Evolutionary conservation across 2,888 invertebrate species (phyloP).

Genomic region (Hybos culiciformis): DNA sequence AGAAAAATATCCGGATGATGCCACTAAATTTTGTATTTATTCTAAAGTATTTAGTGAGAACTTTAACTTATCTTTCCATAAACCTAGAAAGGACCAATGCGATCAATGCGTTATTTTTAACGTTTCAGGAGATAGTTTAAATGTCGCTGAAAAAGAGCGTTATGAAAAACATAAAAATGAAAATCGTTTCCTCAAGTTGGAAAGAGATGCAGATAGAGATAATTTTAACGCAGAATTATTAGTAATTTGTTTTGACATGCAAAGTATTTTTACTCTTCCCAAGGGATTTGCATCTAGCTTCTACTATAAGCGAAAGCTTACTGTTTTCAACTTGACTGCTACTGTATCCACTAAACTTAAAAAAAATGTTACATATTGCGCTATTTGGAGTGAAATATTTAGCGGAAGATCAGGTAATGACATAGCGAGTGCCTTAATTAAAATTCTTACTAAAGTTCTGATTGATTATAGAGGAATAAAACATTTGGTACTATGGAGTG

Average conservation of each 20-base stretch:
- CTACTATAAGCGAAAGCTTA: conserved; percentile 10
- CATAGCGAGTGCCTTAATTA: not conserved
- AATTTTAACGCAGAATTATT: not conserved
- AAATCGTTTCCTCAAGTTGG: no score
- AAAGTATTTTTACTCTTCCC: conserved; percentile 8
- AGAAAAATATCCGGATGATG: not conserved
- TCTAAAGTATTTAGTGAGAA: not conserved
- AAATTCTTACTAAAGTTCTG: not conserved
- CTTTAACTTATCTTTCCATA: not conserved
- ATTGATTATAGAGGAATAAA: no score
- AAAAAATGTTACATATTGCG: conserved; percentile 7
- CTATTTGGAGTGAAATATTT: conserved; percentile 3
- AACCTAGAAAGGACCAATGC: not conserved
- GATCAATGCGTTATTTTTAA: not conserved
- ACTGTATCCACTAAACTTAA: not conserved
- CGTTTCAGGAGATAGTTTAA: no score
- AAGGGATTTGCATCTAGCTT: conserved; percentile 2
- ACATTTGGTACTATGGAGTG: no score
- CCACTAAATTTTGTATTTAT: no score
- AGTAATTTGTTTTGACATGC: conserved; percentile 9
- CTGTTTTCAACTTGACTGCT: conserved; percentile 8
- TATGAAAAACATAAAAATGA: no score
- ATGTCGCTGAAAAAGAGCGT: no score
- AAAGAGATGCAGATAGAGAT: not conserved
- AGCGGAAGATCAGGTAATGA: not conserved